Percentiles rank a stretch among this genome's conserved stretches.
Conservation (phyloP, 2,888 invertebrate species). For the Arrhopalites spinosus region DNA sequence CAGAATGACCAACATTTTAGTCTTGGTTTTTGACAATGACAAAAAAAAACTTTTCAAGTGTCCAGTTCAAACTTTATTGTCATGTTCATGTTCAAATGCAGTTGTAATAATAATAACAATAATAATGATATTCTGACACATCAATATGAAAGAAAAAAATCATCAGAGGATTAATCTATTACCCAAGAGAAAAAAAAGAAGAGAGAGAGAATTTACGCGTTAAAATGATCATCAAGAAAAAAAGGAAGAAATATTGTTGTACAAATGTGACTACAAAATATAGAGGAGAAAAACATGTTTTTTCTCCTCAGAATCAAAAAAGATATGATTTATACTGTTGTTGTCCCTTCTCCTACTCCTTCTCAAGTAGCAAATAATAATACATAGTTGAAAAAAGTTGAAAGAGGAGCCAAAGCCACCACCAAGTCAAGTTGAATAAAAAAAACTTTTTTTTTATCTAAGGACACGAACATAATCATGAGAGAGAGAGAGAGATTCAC, state of each 20-base stretch:
- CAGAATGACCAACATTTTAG: too few species aligned
- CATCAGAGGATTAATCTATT: too few species aligned
- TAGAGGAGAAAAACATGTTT: background rate
- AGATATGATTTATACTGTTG: constrained; percentile 10
- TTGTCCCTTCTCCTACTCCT: background rate
- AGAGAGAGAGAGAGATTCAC: background rate
- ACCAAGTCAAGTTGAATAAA: background rate
- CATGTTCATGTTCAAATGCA: constrained; percentile 11
- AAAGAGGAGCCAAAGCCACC: background rate
- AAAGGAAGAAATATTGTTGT: too few species aligned
- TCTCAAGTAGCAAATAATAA: too few species aligned
- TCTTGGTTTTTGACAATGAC: too few species aligned
- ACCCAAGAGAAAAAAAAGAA: too few species aligned
- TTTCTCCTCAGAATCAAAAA: background rate
- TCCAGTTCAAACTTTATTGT: constrained; percentile 14
- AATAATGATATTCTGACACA: constrained; percentile 16
- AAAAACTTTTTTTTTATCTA: background rate
- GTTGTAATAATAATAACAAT: constrained; percentile 24
- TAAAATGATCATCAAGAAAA: too few species aligned
- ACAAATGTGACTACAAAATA: too few species aligned
- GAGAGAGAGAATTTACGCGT: constrained; percentile 1
- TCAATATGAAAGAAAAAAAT: too few species aligned
- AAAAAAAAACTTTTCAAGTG: too few species aligned
- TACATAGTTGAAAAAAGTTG: background rate
- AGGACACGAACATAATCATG: background rate